A percentile compares a stretch with the other conserved stretches of the same genome.
Evolutionary conservation across 2,888 invertebrate genomes (phyloP).

Genomic region (Kuschelorhynchus macadamiae): DNA sequence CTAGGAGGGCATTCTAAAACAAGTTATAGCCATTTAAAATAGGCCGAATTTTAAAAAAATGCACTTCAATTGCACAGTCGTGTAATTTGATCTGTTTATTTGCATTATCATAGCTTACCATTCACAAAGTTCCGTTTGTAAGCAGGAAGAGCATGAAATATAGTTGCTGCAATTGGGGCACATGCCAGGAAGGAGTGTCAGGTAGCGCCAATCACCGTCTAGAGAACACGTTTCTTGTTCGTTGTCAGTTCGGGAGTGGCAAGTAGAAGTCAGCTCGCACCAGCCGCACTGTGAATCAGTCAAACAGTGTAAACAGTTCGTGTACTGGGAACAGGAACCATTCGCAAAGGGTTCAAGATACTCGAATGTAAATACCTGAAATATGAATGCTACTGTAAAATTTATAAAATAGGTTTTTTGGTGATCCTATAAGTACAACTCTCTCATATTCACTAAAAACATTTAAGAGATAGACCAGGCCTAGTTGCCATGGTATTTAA

Average conservation of each 20-base stretch:
- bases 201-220: conserved; percentile 80
- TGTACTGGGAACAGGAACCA: conserved; percentile 82
- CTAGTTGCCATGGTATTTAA: too few species aligned
- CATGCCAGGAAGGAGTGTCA: conserved; percentile 85
- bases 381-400: too few species aligned
- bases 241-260: conserved; percentile 78
- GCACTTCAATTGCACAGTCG: too few species aligned
- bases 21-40: too few species aligned
- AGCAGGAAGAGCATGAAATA: conserved; percentile 89
- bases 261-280: conserved; percentile 85
- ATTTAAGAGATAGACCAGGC: too few species aligned
- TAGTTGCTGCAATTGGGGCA: conserved; percentile 92
- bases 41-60: too few species aligned
- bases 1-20: too few species aligned
- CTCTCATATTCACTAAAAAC: too few species aligned
- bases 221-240: conserved; percentile 75
- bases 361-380: conserved; percentile 80
- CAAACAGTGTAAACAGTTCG: conserved; percentile 89
- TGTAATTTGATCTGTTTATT: too few species aligned
- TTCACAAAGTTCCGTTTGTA: conserved; percentile 83
- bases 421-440: too few species aligned
- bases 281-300: conserved; percentile 93
- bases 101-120: conserved; percentile 72
- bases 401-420: too few species aligned
- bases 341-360: conserved; percentile 90